Percentiles rank a stretch among this genome's conserved stretches.
Evolutionary conservation across 2,113 vertebrate species (phyloP).

Genomic region (Rhodinocichla rosea): DNA sequence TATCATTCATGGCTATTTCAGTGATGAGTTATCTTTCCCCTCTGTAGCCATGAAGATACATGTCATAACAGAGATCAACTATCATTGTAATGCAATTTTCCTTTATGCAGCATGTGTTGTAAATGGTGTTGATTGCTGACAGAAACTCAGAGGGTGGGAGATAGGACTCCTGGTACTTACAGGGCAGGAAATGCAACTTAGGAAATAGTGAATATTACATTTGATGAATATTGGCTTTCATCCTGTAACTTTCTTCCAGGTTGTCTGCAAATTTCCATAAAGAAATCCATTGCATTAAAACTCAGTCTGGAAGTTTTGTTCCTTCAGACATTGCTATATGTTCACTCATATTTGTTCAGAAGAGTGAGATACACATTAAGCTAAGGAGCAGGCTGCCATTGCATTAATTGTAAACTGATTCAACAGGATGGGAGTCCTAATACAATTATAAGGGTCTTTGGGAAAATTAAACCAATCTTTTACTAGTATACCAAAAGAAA

Average conservation of each 20-base stretch:
- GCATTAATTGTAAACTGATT: neutral
- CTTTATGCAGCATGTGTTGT: conserved; percentile 20
- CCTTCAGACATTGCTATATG: neutral
- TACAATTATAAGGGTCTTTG: neutral
- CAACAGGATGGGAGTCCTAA: neutral
- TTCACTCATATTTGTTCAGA: neutral
- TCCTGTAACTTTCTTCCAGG: neutral
- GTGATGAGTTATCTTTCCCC: conserved; percentile 26
- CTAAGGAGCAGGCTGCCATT: neutral
- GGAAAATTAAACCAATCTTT: neutral
- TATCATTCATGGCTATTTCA: conserved; percentile 46
- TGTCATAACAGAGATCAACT: conserved; percentile 72
- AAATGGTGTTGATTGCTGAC: conserved; percentile 59
- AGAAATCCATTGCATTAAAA: neutral
- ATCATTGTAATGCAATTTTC: conserved; percentile 50
- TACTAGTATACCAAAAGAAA: neutral
- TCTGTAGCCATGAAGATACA: conserved; percentile 40
- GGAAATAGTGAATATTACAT: neutral
- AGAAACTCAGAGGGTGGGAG: conserved; percentile 42
- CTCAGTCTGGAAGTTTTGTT: neutral
- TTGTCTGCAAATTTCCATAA: neutral
- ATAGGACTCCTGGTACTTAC: neutral
- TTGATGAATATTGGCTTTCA: neutral
- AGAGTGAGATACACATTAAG: neutral
- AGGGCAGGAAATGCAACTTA: neutral